Base-by-base conservation (phyloP, 2,888 invertebrate genomes). In the Andrena praecox region DNA sequence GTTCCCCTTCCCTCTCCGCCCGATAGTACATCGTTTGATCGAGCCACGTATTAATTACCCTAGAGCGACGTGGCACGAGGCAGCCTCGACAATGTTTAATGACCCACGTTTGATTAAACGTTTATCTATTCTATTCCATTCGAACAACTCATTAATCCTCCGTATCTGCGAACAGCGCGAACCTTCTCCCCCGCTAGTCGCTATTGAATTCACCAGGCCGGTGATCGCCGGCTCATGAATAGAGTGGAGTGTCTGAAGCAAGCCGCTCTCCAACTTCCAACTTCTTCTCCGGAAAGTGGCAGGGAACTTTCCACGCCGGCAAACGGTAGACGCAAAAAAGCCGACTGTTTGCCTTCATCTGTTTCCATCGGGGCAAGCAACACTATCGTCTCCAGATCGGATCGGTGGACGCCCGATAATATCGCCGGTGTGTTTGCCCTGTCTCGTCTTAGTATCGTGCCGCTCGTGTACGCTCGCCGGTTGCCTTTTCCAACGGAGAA, bases 391-490 rank as follows among this genome's bases (percentile, higher is more conserved):
- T 56, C 12, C 64, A 20, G 79, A 81, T 80, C 75, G 76, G 77
- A 82, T 77, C 77, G 74, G 83, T 77, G 66, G 70, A 77, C 48
- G 83, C 24, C 83, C 82, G 83, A 83, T 83, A 83, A 82, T 70
- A 67, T 63, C 70, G 73, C 29, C 52, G 24, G 27, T 24, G 24
- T 73, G 59, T 82, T 82, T 82, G 20, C 71, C 42, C 16, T 70
- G 75, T 71, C 63, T 75, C 33, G 33, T 71, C 59, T 50, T 5
- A 24, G 42, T 42, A 50, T 56, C 50, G 27, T 29, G 12, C 31
- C 31, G 66, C 29, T 64, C 64, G 1, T 62, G 27, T 27, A 4
- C 31, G 5, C 27, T 16, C 12, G 20, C 10, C n/a, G 33, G 64
- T 63, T 69, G 50, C 50, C 31, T 8, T 29, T 62, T 24, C 42